Evolutionary conservation across 2,797 vertebrate genomes (phyloP), one percentile per base, ranked within the genome.

Genomic region (Oryzias sinensis): DNA sequence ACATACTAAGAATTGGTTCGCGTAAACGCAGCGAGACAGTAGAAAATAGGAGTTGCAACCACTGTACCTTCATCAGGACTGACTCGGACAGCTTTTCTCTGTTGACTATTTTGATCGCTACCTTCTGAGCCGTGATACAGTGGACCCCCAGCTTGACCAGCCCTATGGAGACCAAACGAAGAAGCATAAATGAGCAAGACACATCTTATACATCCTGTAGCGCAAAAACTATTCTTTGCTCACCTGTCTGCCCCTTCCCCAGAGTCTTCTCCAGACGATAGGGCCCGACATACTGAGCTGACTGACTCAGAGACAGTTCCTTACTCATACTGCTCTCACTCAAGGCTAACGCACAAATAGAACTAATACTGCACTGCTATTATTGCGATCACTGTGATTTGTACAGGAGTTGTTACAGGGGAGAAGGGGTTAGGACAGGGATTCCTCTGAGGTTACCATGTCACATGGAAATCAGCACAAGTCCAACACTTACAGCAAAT

Each of bases 61-160:
- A 93, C 92, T 88, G 59, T 90, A 97, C 95, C 95, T 96, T 97
- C 95, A 96, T 97, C 81, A 97, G 84, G 64, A 97, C 95, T 0
- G 95, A 97, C 86, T 97, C 95, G 0, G 94, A 95, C 81, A 97
- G 88, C 78, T 97, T 97, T 91, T 97, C 95, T 77, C 95, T 87
- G 89, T 97, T 97, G 81, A 97, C 95, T 53, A 97, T 97, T 90
- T 97, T 97, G 90, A 97, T 94, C n/a, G 95, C 95, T 43, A 96
- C 94, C 84, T 97, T 97, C 88, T 96, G 95, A 82, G 92, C 93
- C 0, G 94, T 96, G 82, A 96, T 96, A 71, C 95, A 96, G 61
- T 97, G 95, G 69, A 96, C 66, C 14, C 95, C 95, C 2, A 97
- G 91, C 85, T 97, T 97, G 79, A 97, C 95, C 87, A 97, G 89